phyloP scores from a whole-genome alignment of 1,140 invertebrate genomes.

The Zaprionus africanus region DNA sequence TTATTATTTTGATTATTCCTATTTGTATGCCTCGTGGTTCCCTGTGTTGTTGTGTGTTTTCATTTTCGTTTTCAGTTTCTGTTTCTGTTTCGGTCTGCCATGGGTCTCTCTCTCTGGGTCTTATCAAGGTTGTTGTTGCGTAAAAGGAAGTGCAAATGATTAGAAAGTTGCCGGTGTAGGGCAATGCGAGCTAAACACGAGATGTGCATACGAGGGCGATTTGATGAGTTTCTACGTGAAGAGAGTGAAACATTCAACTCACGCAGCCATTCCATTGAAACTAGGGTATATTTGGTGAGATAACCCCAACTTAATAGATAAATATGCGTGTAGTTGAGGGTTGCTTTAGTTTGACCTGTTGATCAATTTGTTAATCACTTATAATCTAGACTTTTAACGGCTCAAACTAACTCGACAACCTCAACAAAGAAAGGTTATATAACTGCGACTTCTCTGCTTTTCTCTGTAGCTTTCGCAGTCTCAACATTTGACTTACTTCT shows the following conservation, averaged over 20 bases:
- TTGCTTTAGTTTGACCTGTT: background rate
- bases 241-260: background rate
- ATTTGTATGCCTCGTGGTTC: constrained; percentile 21
- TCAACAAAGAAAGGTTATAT: background rate
- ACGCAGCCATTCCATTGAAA: background rate
- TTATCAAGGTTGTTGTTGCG: constrained; percentile 81
- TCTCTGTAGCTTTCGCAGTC: background rate
- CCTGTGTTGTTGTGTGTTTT: constrained; percentile 46
- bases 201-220: constrained; percentile 44
- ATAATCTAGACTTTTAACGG: too few relatives aligned
- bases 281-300: background rate
- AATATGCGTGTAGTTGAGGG: background rate
- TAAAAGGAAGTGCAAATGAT: constrained; percentile 81
- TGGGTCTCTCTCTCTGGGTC: constrained; percentile 18
- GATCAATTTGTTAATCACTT: background rate
- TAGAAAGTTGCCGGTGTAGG: constrained; percentile 64
- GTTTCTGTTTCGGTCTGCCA: constrained; percentile 43
- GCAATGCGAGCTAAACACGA: constrained; percentile 16
- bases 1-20: constrained; percentile 26
- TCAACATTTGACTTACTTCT: background rate
- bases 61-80: constrained; percentile 64
- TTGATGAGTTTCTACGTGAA: constrained; percentile 1
- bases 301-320: background rate
- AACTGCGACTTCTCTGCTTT: background rate
- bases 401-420: background rate